A percentile compares a stretch with the other conserved stretches of the same genome.
Evolutionary conservation across 2,797 vertebrate genomes (phyloP).

Genomic region (Fistularia tabacaria): DNA sequence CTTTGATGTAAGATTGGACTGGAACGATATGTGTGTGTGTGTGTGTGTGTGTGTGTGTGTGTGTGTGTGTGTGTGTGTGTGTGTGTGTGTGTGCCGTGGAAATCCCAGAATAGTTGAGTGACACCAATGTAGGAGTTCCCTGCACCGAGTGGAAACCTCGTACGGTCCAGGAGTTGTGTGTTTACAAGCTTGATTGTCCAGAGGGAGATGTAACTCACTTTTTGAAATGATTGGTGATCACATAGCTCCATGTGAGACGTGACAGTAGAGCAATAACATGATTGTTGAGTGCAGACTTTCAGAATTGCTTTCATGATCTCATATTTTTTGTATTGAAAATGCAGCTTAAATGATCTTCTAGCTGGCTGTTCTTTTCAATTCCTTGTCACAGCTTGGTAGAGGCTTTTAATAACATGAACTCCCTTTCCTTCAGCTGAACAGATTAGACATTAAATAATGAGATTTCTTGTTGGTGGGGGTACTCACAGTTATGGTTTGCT

Average conservation of each 20-base stretch:
- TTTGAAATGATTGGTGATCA: too few relatives aligned
- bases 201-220: not conserved
- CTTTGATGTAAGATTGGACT: too few relatives aligned
- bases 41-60: too few relatives aligned
- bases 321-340: constrained; percentile 28
- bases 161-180: too few relatives aligned
- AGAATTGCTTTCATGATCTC: constrained; percentile 36
- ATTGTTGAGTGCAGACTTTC: constrained; percentile 13
- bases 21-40: too few relatives aligned
- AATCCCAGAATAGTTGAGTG: too few relatives aligned
- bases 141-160: too few relatives aligned
- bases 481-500: constrained; percentile 27
- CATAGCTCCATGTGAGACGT: too few relatives aligned
- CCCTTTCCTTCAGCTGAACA: constrained; percentile 36
- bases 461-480: constrained; percentile 42
- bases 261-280: constrained; percentile 25
- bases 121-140: too few relatives aligned
- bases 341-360: constrained; percentile 38
- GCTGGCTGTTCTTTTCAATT: constrained; percentile 43
- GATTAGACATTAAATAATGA: constrained; percentile 66
- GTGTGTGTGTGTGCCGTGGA: too few relatives aligned
- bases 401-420: constrained; percentile 40
- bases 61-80: too few relatives aligned
- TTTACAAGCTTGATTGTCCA: too few relatives aligned
- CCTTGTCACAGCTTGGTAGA: constrained; percentile 39